Base-by-base conservation (phyloP, 2,113 vertebrate species). In the Myocastor coypus region DNA sequence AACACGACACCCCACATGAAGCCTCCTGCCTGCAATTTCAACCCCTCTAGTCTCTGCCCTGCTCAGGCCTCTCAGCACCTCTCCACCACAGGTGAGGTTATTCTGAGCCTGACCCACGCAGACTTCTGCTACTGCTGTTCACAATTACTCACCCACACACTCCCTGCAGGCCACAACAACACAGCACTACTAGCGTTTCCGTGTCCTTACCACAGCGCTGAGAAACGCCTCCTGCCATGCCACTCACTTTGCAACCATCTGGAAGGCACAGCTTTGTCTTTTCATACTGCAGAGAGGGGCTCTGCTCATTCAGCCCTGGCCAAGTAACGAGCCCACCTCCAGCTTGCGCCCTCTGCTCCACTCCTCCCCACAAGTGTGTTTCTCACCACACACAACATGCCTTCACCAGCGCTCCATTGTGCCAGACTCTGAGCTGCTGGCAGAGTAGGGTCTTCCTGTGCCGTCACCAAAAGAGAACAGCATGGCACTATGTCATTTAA, bases 321-420 rank as follows among this genome's bases (percentile, higher is more conserved):
- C 34, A 89, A 24, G 64, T 52, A 26, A 50, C 50, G 10, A 50
- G 10, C 8, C 40, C 13, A 61, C 9, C 42, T n/a, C 30, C 6
- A 61, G 87, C 20, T 50, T 93, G 55, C 19, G 13, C 12, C 16
- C 14, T 73, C 59, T 85, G 24, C 73, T 50, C 50, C 83, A 37
- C 14, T 64, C 59, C 55, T 69, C 87, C 57, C 57, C 69, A 37
- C 28, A 86, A 19, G 64, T 16, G 69, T n/a, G 83, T 86, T 66
- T 63, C 40, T 50, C 40, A 69, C 59, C 81, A 30, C 7, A 19
- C 40, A 66, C 40, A 46, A 85, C 50, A 83, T 63, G 61, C 30
- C 34, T 61, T 95, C 78, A 61, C 68, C 83, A 93, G 73, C 68
- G 71, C 52, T 71, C 75, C 61, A n/a, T 50, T 87, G 66, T 96